These are phyloP conservation scores for Caenorhabditis tropicalis DNA, from an alignment of 1,140 invertebrate genomes.

Conservation along the genomic window DNA sequence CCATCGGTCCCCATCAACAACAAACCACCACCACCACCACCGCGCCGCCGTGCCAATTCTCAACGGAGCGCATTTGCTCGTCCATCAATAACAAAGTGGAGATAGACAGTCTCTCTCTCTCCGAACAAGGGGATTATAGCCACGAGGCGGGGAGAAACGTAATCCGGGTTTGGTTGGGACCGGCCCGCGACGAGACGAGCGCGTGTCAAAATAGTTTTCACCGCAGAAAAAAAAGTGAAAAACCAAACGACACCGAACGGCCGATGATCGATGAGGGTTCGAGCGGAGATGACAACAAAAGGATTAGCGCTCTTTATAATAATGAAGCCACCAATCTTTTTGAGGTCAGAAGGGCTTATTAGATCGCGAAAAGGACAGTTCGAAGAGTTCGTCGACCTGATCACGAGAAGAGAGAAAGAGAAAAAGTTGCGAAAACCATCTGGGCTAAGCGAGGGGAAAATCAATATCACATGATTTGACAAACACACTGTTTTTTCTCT, in stretches of 20 bases:
- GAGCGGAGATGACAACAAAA: not conserved
- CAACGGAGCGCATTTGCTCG: not conserved
- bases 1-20: not conserved
- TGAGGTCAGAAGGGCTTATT: too few species aligned
- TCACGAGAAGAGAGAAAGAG: too few species aligned
- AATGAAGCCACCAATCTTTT: too few species aligned
- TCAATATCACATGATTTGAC: conserved; percentile 29
- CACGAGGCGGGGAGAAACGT: not conserved
- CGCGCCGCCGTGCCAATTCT: too few species aligned
- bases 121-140: conserved; percentile 7
- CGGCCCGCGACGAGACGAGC: not conserved
- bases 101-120: not conserved
- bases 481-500: not conserved
- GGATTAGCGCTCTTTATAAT: too few species aligned
- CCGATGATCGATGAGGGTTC: too few species aligned
- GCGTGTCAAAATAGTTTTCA: too few species aligned
- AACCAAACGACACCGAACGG: not conserved
- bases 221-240: not conserved
- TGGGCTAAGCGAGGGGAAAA: not conserved
- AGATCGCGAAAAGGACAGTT: too few species aligned
- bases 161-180: not conserved
- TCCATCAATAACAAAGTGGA: not conserved
- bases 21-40: not conserved
- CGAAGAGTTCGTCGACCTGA: too few species aligned
- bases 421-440: not conserved